Percentiles rank a stretch among this genome's conserved stretches.
These are phyloP conservation scores for Contarinia nasturtii DNA, from an alignment of 1,140 invertebrate genomes.

Conservation along the genomic window DNA sequence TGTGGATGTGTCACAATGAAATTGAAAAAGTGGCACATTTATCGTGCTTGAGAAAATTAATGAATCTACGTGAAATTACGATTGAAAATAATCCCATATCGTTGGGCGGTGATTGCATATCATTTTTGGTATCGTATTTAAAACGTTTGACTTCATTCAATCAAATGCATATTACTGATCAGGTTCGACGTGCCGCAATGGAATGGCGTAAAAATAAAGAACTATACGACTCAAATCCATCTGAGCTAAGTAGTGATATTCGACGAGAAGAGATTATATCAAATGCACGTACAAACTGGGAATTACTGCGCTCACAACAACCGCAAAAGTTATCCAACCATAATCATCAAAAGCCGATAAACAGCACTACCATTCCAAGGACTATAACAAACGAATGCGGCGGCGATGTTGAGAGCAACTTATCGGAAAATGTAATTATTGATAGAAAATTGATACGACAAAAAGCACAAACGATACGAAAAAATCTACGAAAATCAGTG, in stretches of 20 bases:
- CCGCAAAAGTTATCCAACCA: conserved; percentile 23
- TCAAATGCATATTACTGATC: conserved; percentile 55
- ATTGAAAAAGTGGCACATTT: conserved; percentile 59
- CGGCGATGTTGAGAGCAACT: background rate
- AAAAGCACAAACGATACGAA: conserved; percentile 10
- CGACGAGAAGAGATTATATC: conserved; percentile 56
- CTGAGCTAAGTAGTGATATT: conserved; percentile 42
- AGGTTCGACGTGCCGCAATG: conserved; percentile 48
- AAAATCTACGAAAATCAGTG: conserved; percentile 5
- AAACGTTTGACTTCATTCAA: conserved; percentile 48
- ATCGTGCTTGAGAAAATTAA: conserved; percentile 49
- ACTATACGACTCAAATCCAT: conserved; percentile 40
- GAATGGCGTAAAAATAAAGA: conserved; percentile 59
- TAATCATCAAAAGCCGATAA: background rate
- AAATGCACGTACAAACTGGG: conserved; percentile 65
- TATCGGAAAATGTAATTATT: background rate
- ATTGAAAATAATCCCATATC: conserved; percentile 74
- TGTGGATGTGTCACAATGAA: conserved; percentile 24
- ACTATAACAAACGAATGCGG: background rate
- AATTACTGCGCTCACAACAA: conserved; percentile 44
- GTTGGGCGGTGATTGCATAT: conserved; percentile 48
- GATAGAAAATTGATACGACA: conserved; percentile 14
- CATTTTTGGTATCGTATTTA: conserved; percentile 59
- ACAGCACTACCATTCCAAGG: background rate
- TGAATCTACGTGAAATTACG: conserved; percentile 55